Evolutionary conservation across 1,140 invertebrate genomes (phyloP).

Genomic region (Zaprionus davidi): DNA sequence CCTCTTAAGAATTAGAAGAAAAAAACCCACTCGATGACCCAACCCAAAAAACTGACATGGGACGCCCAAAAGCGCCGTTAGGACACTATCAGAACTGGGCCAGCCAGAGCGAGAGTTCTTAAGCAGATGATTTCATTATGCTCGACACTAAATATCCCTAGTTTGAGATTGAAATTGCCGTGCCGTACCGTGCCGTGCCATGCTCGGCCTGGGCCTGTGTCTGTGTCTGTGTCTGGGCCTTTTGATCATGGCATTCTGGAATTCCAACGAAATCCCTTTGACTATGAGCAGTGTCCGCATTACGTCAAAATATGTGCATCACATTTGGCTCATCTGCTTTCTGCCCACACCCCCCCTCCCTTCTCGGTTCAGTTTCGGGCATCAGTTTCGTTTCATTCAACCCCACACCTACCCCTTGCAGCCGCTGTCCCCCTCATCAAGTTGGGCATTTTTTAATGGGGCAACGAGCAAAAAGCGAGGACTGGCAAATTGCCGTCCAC

Average conservation of each 20-base stretch:
- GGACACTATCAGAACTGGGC: constrained; percentile 37
- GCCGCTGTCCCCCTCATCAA: neutral
- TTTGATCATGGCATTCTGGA: constrained; percentile 22
- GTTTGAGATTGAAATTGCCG: constrained; percentile 1
- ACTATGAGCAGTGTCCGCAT: constrained; percentile 9
- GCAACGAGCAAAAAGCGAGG: constrained; percentile 7
- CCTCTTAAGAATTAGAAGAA: neutral
- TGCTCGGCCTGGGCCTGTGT: neutral
- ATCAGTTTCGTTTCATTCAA: neutral
- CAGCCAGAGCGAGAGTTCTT: constrained; percentile 12
- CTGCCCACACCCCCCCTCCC: neutral
- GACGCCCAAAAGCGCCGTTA: constrained; percentile 32
- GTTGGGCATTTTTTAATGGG: constrained; percentile 4
- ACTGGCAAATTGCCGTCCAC: constrained; percentile 74
- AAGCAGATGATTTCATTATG: constrained; percentile 39
- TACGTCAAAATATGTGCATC: constrained; percentile 19
- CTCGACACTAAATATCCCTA: constrained; percentile 19
- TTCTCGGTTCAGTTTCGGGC: neutral
- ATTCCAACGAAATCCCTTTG: constrained; percentile 17
- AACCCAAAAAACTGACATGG: constrained; percentile 22
- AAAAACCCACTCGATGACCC: neutral
- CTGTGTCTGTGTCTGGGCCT: neutral
- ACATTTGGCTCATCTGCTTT: neutral
- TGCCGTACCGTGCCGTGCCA: neutral
- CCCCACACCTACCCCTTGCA: neutral